A percentile compares a stretch with the other conserved stretches of the same genome.
These are phyloP conservation scores for Paralichthys olivaceus DNA, from an alignment of 2,113 vertebrate species.

Conservation along the genomic window DNA sequence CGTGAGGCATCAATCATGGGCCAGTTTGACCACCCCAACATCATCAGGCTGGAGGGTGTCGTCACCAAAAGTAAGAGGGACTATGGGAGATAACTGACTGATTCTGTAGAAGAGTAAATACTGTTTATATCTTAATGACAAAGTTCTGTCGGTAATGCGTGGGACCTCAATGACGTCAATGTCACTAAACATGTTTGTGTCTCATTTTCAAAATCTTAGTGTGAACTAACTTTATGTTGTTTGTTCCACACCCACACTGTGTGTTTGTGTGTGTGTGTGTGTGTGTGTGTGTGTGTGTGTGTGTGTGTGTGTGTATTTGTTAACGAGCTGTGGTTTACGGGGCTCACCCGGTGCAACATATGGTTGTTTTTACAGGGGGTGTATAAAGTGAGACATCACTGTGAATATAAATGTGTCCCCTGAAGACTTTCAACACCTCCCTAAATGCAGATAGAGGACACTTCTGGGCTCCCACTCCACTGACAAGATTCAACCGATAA, in stretches of 20 bases:
- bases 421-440: constrained; percentile 37
- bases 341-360: constrained; percentile 74
- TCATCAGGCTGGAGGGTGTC: constrained; percentile 94
- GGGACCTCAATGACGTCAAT: not conserved
- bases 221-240: not conserved
- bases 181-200: not conserved
- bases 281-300: constrained; percentile 14
- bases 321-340: constrained; percentile 75
- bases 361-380: constrained; percentile 77
- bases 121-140: not conserved
- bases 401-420: constrained; percentile 75
- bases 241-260: not conserved
- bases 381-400: constrained; percentile 72
- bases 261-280: constrained; percentile 1
- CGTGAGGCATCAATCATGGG: constrained; percentile 97
- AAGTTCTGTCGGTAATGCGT: too few species aligned
- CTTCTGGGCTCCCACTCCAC: constrained; percentile 51
- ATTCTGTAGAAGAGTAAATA: not conserved
- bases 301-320: constrained; percentile 35
- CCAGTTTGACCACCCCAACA: constrained; percentile 96
- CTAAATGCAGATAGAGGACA: constrained; percentile 61
- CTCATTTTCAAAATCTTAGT: not conserved
- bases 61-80: constrained; percentile 94
- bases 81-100: not conserved
- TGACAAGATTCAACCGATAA: constrained; percentile 38